Conservation (phyloP, 2,113 vertebrate species). For the Callaeas wilsoni region DNA sequence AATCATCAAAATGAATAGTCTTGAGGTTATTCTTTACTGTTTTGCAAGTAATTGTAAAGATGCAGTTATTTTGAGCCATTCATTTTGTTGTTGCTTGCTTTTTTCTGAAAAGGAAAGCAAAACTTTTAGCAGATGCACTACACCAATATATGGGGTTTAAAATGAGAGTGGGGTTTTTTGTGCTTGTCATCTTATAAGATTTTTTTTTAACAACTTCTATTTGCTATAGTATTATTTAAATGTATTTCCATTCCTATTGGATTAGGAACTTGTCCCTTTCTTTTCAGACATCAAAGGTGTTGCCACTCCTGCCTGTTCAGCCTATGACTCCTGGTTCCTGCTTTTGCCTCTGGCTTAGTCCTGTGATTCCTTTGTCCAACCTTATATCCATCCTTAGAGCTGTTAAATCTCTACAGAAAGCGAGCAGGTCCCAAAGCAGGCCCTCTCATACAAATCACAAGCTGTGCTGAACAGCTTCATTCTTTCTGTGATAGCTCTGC, state of each 20-base stretch:
- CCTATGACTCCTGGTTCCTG: not conserved
- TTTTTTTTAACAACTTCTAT: not conserved
- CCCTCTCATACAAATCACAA: not conserved
- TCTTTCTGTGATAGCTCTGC: not conserved
- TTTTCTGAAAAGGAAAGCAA: not conserved
- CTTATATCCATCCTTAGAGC: not conserved
- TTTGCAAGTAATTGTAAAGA: not conserved
- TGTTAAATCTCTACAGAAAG: not conserved
- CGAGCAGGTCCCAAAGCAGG: not conserved
- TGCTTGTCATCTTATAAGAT: not conserved
- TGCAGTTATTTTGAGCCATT: not conserved
- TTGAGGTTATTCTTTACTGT: not conserved
- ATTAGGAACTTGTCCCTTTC: not conserved
- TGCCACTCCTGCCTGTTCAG: not conserved
- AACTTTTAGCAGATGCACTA: not conserved
- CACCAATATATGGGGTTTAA: not conserved
- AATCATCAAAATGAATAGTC: not conserved
- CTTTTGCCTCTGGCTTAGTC: not conserved
- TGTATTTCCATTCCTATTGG: not conserved
- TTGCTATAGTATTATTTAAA: not conserved
- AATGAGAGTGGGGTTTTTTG: not conserved
- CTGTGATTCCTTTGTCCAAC: not conserved
- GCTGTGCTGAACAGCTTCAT: not conserved
- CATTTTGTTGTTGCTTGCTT: not conserved
- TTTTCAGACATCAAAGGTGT: not conserved